Evolutionary conservation across 1,140 invertebrate genomes (phyloP), one percentile per base, ranked within the genome.

Genomic region (Hyposmocoma kahamanoa): DNA sequence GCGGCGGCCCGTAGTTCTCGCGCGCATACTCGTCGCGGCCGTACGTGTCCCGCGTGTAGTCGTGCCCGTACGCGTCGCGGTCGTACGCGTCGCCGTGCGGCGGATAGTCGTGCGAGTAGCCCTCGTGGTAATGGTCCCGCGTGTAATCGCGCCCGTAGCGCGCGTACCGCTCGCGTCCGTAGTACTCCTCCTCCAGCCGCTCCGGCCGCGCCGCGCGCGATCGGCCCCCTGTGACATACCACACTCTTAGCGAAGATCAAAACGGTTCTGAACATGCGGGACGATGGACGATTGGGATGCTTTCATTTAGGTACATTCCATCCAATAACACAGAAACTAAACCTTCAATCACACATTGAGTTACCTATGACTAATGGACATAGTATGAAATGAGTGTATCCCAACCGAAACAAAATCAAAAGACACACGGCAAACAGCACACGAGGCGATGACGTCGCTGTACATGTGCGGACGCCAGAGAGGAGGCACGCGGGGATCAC

Each of bases 111-210:
- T 20, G 32, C 26, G 43, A 41, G 57, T 77, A 72, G 21, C 62
- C 61, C 50, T 72, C 66, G 59, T 67, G 66, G 49, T 75, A 72
- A n/a, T 50, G 43, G 41, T 86, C 81, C 22, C 60, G 72, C 22
- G 74, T 70, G 53, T 81, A 76, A 19, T 47, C 74, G 34, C 74
- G 67, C 45, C 64, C 65, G 48, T 84, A 83, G 47, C 78, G 77
- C 49, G 68, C 62, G 58, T 83, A 82, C 28, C 77, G 60, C 45
- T 79, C 78, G 24, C 76, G 72, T 45, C 77, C 65, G 61, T 86
- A 87, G 54, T 85, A 84, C 60, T 87, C 85, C 52, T 87, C 85
- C 58, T 87, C 80, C 28, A 82, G 67, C 5, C 83, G 72, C 59
- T 81, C 82, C 47, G 74, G 62, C 50, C 85, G 67, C 49, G 72